Percentiles rank a stretch among this genome's conserved stretches.
Conservation (phyloP, 2,113 vertebrate species). For the Bostrychus sinensis region DNA sequence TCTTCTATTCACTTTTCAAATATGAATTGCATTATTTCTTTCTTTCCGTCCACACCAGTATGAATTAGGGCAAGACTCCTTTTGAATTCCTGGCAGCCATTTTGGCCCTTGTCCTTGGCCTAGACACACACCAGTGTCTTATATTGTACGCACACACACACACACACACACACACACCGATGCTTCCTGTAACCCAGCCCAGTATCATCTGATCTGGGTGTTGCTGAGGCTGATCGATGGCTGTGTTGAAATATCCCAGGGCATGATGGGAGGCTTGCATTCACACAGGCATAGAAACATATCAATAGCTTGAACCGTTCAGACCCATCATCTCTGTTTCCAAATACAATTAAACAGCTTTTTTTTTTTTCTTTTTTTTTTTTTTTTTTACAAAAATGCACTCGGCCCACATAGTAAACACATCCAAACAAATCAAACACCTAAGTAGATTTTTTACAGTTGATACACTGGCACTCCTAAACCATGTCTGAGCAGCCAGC, state of each 20-base stretch:
- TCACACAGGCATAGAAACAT: constrained; percentile 84
- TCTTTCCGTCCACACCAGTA: background rate
- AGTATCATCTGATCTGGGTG: constrained; percentile 84
- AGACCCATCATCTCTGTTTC: constrained; percentile 85
- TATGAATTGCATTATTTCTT: constrained; percentile 13
- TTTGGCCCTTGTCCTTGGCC: constrained; percentile 62
- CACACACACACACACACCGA: constrained; percentile 26
- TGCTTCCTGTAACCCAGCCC: constrained; percentile 82
- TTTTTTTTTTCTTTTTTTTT: no score
- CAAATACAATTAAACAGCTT: constrained; percentile 86
- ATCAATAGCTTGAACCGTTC: constrained; percentile 82
- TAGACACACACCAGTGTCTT: constrained; percentile 23
- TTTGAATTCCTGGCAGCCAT: constrained; percentile 20
- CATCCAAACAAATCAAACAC: constrained; percentile 34
- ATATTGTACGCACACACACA: constrained; percentile 13
- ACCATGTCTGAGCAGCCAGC: background rate
- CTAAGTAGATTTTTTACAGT: constrained; percentile 38
- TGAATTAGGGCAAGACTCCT: constrained; percentile 21
- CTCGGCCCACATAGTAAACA: constrained; percentile 41
- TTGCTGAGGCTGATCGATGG: constrained; percentile 85
- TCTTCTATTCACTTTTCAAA: constrained; percentile 15
- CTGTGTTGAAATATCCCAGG: constrained; percentile 87
- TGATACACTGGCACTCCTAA: constrained; percentile 12
- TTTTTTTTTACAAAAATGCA: constrained; percentile 61
- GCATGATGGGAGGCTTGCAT: constrained; percentile 84